Base-by-base conservation (phyloP, 2,797 vertebrate genomes). In the Halcyon chelicuti region DNA sequence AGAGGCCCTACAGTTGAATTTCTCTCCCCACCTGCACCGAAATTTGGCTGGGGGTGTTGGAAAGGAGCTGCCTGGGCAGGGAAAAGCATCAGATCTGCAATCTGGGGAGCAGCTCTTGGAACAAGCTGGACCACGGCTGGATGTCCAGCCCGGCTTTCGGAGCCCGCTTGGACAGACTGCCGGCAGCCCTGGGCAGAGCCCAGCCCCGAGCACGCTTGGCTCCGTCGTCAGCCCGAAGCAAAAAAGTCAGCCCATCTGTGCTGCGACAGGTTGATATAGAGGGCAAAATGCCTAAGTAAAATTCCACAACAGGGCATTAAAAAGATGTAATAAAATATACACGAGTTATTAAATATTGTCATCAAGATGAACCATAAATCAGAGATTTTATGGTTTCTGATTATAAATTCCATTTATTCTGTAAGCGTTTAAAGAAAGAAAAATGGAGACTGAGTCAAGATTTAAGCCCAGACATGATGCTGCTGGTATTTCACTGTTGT, bases 341-440 rank as follows among this genome's bases (percentile, higher is more conserved):
- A 95, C 26, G 82, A 97, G 93, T 97, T 98, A 97, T 97, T 98
- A 98, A 98, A 98, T 97, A 97, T 95, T 97, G 80, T 97, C 94
- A 97, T 97, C 97, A 97, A 95, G 96, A 96, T 89, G 96, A 98
- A 89, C 92, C 93, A 98, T 97, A 98, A 98, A 97, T 98, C 97
- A 97, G 97, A 39, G 70, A 52, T 94, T 97, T 98, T 98, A 98
- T 97, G 93, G 96, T 93, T 97, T 95, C 96, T 95, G 96, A 97
- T 98, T 97, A 97, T 97, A 98, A 98, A 97, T 98, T 98, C 97
- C 93, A 95, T 97, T 97, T 97, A 97, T 98, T 97, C 95, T 44
- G 6, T 93, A 97, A 98, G 94, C 49, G 25, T 97, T 98, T 97
- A 97, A 97, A 98, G 95, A 95, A 97, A 97, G 98, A 97, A 97